Percentiles rank a stretch among this genome's conserved stretches.
Evolutionary conservation across 2,888 invertebrate species (phyloP).

Genomic region (Rhingia campestris): DNA sequence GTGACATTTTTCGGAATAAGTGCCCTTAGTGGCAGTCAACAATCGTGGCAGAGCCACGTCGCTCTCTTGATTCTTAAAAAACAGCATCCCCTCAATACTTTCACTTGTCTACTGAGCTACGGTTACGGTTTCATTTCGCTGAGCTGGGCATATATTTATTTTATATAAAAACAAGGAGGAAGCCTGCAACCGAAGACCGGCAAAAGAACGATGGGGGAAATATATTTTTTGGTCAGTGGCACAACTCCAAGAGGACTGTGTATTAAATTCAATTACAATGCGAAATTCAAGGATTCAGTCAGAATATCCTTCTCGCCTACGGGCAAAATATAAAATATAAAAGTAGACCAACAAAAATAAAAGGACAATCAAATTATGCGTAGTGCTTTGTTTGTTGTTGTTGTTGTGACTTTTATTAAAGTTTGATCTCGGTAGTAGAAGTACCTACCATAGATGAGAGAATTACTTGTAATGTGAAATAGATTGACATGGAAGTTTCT

Average conservation of each 20-base stretch:
- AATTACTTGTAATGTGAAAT: slow-evolving; percentile 48
- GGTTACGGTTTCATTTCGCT: slow-evolving; percentile 27
- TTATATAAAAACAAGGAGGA: slow-evolving; percentile 3
- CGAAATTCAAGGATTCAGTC: slow-evolving; percentile 34
- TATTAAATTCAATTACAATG: slow-evolving; percentile 65
- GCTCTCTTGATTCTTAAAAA: slow-evolving; percentile 7
- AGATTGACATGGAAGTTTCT: slow-evolving; percentile 24
- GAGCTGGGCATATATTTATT: slow-evolving; percentile 45
- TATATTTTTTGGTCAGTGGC: slow-evolving; percentile 67
- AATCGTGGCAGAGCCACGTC: background rate
- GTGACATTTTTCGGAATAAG: slow-evolving; percentile 58
- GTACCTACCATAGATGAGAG: slow-evolving; percentile 5
- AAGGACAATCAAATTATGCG: slow-evolving; percentile 52
- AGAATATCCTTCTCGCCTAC: slow-evolving; percentile 17
- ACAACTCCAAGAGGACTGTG: slow-evolving; percentile 47
- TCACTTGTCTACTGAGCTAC: slow-evolving; percentile 40
- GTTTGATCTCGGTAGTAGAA: background rate
- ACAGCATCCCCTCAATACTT: slow-evolving; percentile 54
- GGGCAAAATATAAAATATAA: slow-evolving; percentile 12
- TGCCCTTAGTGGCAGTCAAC: slow-evolving; percentile 33
- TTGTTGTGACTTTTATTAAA: background rate
- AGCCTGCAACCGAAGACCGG: background rate
- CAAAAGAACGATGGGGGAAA: slow-evolving; percentile 20
- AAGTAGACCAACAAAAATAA: slow-evolving; percentile 10
- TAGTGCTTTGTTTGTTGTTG: slow-evolving; percentile 7